phyloP scores from a whole-genome alignment of 1,140 invertebrate species.

The Papilio dardanus region DNA sequence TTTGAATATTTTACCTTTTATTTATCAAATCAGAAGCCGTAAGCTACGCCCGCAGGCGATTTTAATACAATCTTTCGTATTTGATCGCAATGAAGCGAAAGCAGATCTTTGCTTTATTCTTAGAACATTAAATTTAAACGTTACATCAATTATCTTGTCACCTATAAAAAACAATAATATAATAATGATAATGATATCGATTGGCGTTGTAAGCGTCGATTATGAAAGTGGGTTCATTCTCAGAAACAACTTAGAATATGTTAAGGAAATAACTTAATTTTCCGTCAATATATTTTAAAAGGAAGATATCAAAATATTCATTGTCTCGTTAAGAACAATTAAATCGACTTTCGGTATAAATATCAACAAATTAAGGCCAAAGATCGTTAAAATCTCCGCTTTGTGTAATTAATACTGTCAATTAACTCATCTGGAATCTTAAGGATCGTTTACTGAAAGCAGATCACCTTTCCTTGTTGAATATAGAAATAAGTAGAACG shows the following conservation, averaged over 20 bases:
- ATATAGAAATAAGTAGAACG: not conserved
- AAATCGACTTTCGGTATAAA: not conserved
- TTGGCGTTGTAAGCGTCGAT: not conserved
- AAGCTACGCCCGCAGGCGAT: not conserved
- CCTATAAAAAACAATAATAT: not conserved
- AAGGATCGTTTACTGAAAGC: not conserved
- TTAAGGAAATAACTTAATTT: no score
- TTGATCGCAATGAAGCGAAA: not conserved
- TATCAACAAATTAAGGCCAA: not conserved
- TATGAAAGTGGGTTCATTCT: not conserved
- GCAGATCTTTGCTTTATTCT: not conserved
- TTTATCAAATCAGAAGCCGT: not conserved
- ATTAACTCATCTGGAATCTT: not conserved
- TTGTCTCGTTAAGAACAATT: not conserved
- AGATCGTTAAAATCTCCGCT: not conserved
- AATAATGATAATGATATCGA: not conserved
- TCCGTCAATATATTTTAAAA: not conserved
- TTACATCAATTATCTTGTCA: not conserved
- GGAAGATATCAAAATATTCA: not conserved
- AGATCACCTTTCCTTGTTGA: conserved; percentile 1
- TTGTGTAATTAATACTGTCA: conserved; percentile 14
- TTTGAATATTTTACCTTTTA: not conserved
- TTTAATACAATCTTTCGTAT: conserved; percentile 1
- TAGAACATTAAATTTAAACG: not conserved
- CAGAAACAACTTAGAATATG: no score